Evolutionary conservation across 2,888 invertebrate species (phyloP), one percentile per base, ranked within the genome.

Genomic region (Thysanoteuthis rhombus): DNA sequence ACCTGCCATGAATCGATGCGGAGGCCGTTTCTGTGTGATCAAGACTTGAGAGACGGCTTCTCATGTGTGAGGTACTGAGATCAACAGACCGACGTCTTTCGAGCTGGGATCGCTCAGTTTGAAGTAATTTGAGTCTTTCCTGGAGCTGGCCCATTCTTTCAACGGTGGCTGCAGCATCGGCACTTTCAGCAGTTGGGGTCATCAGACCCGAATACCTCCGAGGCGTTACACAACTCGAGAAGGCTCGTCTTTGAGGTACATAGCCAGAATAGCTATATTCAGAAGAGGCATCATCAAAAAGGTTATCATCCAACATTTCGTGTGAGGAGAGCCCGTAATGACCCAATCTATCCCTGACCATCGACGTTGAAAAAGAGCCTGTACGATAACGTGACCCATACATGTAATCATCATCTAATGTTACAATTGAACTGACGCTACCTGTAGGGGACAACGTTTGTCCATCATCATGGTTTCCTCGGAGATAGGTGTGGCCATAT

Each of bases 391-490:
- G n/a, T 32, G 92, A 92, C 16, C 92, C 40, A 12, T 92, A 92
- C 92, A 92, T 92, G 36, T 40, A 92, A 32, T 45, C 39, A 8
- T 92, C 92, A 32, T 92, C 92, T 40, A 92, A 22, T n/a, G 92
- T 92, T 28, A n/a, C 92, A 42, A 45, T 42, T n/a, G 92, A 92
- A n/a, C 92, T 92, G n/a, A 92, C 36, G n/a, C 92, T 92, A 92
- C 92, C 92, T 45, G 92, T 28, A 28, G 92, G 92, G 45, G 92
- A 92, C 36, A 75, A 12, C 4, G 75, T 75, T 10, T 75, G 75
- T 36, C 75, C 75, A n/a, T 75, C 75, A 36, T 75, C 75, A 12
- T 75, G 75, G 75, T 75, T 75, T 16, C 75, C 75, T 1, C 75
- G 75, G 36, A 75, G 75, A n/a, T n/a, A 36, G 75, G 1, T 75